phyloP scores from a whole-genome alignment of 1,140 invertebrate genomes.

The Maniola jurtina region DNA sequence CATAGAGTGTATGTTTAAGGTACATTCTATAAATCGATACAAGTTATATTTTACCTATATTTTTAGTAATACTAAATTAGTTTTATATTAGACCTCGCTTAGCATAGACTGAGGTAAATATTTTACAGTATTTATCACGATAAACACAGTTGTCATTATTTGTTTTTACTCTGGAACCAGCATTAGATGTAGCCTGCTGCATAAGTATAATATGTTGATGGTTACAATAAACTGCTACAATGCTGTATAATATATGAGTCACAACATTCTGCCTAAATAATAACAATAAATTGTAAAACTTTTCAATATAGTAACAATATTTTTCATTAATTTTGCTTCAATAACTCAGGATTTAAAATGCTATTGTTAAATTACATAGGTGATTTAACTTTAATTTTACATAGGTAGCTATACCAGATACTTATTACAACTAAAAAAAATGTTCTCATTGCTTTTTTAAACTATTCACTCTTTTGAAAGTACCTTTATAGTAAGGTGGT shows the following conservation, averaged over 20 bases:
- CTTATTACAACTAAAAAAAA: no score
- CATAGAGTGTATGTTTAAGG: constrained; percentile 15
- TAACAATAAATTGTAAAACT: constrained; percentile 22
- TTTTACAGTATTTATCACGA: constrained; percentile 1
- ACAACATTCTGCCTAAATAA: constrained; percentile 12
- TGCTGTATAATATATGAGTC: neutral
- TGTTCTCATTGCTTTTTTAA: no score
- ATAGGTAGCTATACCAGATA: no score
- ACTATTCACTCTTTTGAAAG: no score
- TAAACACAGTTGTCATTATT: neutral
- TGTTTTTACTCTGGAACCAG: no score
- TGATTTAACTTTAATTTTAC: no score
- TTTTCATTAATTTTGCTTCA: constrained; percentile 3
- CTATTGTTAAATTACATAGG: neutral
- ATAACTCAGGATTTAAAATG: neutral
- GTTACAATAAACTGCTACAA: neutral
- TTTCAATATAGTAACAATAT: constrained; percentile 15
- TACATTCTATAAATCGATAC: constrained; percentile 45
- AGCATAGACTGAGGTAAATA: constrained; percentile 41
- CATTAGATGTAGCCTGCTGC: neutral
- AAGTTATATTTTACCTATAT: constrained; percentile 41
- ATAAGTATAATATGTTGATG: neutral
- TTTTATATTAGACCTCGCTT: constrained; percentile 36
- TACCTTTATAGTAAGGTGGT: neutral
- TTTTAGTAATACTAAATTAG: constrained; percentile 35